A percentile compares a stretch with the other conserved stretches of the same genome.
Conservation (phyloP, 1,140 invertebrate species). For the Leptinotarsa texana region DNA sequence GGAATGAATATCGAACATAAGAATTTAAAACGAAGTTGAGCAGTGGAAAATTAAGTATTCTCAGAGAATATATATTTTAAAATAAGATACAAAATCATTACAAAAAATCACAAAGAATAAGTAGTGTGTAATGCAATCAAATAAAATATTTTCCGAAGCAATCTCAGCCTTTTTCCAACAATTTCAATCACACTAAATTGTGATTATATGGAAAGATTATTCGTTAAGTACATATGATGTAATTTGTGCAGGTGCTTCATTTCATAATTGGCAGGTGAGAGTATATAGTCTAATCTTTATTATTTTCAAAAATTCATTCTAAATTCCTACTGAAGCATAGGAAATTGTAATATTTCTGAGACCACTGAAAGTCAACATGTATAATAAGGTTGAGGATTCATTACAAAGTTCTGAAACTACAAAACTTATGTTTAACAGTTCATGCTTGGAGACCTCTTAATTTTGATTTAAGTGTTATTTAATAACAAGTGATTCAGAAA, state of each 20-base stretch:
- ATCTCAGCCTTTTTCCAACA: background rate
- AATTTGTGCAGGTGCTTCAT: slow-evolving; percentile 9
- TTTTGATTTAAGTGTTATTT: too few species aligned
- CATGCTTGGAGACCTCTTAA: too few species aligned
- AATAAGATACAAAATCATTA: too few species aligned
- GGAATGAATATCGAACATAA: background rate
- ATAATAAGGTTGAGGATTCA: background rate
- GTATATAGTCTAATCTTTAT: background rate
- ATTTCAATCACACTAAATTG: background rate
- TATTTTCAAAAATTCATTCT: slow-evolving; percentile 3
- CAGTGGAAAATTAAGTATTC: background rate
- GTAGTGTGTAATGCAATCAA: background rate
- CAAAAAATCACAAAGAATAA: background rate
- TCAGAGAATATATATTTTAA: too few species aligned
- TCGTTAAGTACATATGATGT: slow-evolving; percentile 15
- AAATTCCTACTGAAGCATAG: background rate
- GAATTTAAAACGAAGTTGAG: background rate
- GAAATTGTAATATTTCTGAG: background rate
- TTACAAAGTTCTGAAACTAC: background rate
- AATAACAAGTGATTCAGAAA: too few species aligned
- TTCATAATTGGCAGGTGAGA: slow-evolving; percentile 13
- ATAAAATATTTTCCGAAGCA: background rate
- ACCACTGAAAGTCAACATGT: background rate
- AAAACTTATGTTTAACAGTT: too few species aligned
- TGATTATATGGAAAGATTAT: background rate